These are phyloP conservation scores for Drosophila histrio DNA, from an alignment of 2,888 invertebrate genomes.

Conservation along the genomic window DNA sequence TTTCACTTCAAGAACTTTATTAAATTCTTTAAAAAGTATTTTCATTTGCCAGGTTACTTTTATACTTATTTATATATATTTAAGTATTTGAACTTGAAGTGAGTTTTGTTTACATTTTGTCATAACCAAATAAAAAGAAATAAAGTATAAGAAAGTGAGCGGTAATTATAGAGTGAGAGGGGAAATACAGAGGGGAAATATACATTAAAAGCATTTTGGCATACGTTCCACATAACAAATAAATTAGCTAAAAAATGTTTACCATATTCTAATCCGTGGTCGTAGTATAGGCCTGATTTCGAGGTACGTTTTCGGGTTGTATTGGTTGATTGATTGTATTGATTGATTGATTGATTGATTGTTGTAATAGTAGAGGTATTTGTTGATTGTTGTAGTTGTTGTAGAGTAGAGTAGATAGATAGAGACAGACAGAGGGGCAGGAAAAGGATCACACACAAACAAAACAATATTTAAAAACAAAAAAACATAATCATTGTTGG, in stretches of 20 bases:
- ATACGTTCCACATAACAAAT: slow-evolving; percentile 64
- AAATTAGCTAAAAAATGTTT: slow-evolving; percentile 86
- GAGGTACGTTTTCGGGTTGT: slow-evolving; percentile 28
- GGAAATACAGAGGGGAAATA: not conserved
- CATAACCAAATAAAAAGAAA: not conserved
- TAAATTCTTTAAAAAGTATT: slow-evolving; percentile 2
- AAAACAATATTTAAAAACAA: slow-evolving; percentile 15
- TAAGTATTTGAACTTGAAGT: not conserved
- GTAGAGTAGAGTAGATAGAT: slow-evolving; percentile 30
- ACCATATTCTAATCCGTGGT: slow-evolving; percentile 97
- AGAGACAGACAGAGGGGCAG: slow-evolving; percentile 7
- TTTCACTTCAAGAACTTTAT: slow-evolving; percentile 11
- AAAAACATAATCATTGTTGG: not conserved
- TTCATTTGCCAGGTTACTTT: not conserved
- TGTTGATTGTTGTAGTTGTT: slow-evolving; percentile 34
- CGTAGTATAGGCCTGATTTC: slow-evolving; percentile 91
- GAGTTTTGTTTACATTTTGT: not conserved
- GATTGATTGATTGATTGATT: slow-evolving; percentile 39
- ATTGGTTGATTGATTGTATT: slow-evolving; percentile 48
- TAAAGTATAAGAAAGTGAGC: not conserved
- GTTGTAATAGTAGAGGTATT: slow-evolving; percentile 35
- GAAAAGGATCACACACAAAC: slow-evolving; percentile 41
- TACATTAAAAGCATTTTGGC: slow-evolving; percentile 48
- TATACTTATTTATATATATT: not conserved
- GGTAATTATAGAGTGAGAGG: not conserved